Evolutionary conservation across 2,888 invertebrate species (phyloP), one percentile per base, ranked within the genome.

Genomic region (Drosophila histrio): DNA sequence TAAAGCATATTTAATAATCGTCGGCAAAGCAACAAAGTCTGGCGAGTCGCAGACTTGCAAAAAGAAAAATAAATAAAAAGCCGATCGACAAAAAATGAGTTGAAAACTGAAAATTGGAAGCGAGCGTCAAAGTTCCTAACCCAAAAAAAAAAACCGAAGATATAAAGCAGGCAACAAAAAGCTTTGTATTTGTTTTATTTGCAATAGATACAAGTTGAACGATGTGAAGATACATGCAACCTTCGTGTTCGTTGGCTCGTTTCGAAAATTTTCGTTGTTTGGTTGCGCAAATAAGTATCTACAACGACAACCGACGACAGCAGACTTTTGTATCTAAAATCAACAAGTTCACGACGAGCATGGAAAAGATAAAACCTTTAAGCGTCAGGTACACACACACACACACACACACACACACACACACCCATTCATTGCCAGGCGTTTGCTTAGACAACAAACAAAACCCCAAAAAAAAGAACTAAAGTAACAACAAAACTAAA

Each of bases 291-390:
- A 77, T 73, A 66, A 44, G 41, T 54, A 49, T 39, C 60, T 58
- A 65, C 53, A 54, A 28, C 77, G 47, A 60, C 56, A 43, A 43
- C 57, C 52, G 56, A 47, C 69, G 32, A 59, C 68, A 59, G 43
- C 54, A 69, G n/a, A 73, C 41, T 69, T 86, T 44, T 87, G 86
- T 84, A 84, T 84, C 84, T 87, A 79, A 79, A 85, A 84, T 85
- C 84, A 84, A 84, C 84, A 87, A 84, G 87, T 84, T 84, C 87
- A 79, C 71, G 70, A 80, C 69, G 77, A 62, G 72, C 84, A 74
- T 57, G 64, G 70, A 73, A 65, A 61, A 87, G 80, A 87, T 79
- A 84, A 87, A 87, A 87, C 80, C 74, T 79, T 79, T 67, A 80
- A 83, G 86, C 83, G 69, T 77, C 65, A 72, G 65, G 66, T 64